Evolutionary conservation across 2,797 vertebrate genomes (phyloP).

Genomic region (Platyrinchus mystaceus): DNA sequence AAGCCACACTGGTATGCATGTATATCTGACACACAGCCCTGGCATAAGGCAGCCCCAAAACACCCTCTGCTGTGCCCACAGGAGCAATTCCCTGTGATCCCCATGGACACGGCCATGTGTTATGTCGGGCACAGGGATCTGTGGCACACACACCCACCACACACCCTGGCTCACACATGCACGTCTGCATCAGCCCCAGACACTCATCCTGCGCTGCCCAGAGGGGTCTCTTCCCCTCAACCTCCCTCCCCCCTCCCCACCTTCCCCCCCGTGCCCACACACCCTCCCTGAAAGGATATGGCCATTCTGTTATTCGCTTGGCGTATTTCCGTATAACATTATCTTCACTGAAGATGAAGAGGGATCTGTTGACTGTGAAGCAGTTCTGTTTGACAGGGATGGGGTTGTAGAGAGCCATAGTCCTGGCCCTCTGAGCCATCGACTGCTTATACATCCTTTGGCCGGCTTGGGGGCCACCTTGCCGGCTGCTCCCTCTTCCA

Average conservation of each 20-base stretch:
- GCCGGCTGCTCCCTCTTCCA: slow-evolving; percentile 79
- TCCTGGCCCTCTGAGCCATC: slow-evolving; percentile 94
- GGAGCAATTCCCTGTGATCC: not conserved
- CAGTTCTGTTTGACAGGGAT: slow-evolving; percentile 97
- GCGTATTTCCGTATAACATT: slow-evolving; percentile 97
- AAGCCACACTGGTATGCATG: not conserved
- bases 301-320: slow-evolving; percentile 98
- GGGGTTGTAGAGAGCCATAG: slow-evolving; percentile 98
- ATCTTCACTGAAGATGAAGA: slow-evolving; percentile 98
- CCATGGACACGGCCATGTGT: not conserved
- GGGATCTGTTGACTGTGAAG: slow-evolving; percentile 94
- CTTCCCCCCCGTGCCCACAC: not conserved
- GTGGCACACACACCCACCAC: not conserved
- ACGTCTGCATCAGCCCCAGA: not conserved
- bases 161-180: not conserved
- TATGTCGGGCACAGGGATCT: not conserved
- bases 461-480: slow-evolving; percentile 81
- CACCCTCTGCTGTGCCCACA: not conserved
- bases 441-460: slow-evolving; percentile 92
- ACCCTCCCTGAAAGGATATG: slow-evolving; percentile 87
- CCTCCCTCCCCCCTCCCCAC: not conserved
- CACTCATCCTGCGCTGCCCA: not conserved
- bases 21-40: not conserved
- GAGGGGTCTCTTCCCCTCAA: not conserved
- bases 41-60: not conserved